A percentile compares a stretch with the other conserved stretches of the same genome.
Conservation (phyloP, 2,888 invertebrate genomes). For the Zonitis immaculata region DNA sequence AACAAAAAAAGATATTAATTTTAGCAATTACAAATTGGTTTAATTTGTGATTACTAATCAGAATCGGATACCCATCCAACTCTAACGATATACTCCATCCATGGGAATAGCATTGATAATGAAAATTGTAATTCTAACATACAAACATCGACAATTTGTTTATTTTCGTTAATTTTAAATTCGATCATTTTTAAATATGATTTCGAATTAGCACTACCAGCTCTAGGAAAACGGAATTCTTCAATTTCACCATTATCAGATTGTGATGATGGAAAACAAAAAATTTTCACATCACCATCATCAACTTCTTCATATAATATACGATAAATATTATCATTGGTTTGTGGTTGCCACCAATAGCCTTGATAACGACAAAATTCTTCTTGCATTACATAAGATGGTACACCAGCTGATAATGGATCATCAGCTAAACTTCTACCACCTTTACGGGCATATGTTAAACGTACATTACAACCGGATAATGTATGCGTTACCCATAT, state of each 20-base stretch:
- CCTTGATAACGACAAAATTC: conserved; percentile 96
- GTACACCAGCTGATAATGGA: conserved; percentile 88
- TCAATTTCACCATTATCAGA: conserved; percentile 75
- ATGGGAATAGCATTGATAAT: conserved; percentile 77
- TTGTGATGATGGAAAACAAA: conserved; percentile 81
- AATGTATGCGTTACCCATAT: conserved; percentile 78
- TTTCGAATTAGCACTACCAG: conserved; percentile 86
- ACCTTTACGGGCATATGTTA: conserved; percentile 67
- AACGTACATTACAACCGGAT: conserved; percentile 63
- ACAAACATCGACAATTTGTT: conserved; percentile 70
- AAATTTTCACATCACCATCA: conserved; percentile 85
- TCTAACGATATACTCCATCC: conserved; percentile 93
- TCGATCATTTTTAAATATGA: conserved; percentile 83
- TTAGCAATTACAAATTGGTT: too few relatives aligned
- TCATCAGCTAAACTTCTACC: conserved; percentile 70
- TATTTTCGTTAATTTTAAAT: conserved; percentile 60
- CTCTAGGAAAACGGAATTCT: conserved; percentile 83
- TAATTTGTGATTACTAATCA: conserved; percentile 80
- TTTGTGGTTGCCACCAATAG: conserved; percentile 95
- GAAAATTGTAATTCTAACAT: conserved; percentile 72
- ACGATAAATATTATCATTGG: conserved; percentile 51
- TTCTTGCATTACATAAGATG: conserved; percentile 97
- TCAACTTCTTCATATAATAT: conserved; percentile 85
- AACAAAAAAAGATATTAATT: conserved; percentile 45
- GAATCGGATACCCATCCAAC: conserved; percentile 95